Evolutionary conservation across 2,888 invertebrate genomes (phyloP), one percentile per base, ranked within the genome.

Genomic region (Cataglyphis altisquamis): DNA sequence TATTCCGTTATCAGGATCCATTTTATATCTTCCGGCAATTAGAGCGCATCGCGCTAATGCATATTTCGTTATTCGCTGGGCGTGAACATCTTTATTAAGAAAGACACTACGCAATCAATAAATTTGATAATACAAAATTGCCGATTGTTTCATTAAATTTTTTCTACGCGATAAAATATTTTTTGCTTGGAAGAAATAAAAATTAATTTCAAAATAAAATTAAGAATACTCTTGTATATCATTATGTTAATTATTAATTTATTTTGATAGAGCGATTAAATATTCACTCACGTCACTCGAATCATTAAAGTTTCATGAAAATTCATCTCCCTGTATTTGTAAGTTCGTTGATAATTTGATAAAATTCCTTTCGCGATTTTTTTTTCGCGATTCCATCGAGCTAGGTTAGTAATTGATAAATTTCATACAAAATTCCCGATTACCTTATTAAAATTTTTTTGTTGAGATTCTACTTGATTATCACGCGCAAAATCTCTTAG

Each of bases 21-120:
- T 86, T 88, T 81, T 70, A 73, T 81, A 72, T 84, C 82, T 81
- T 82, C 81, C 73, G 77, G 84, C 87, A 88, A 86, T 89, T 86
- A 83, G 29, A 36, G 12, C 36, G 10, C 29, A 32, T 41, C 45
- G 12, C 57, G 21, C 41, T 48, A 36, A 74, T 77, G 48, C 36
- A 52, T 55, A 74, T 64, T 70, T 57, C 36, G 62, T 1, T 60
- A 21, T 39, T 66, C 10, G 63, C 39, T 41, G 10, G 18, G 10
- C 12, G 25, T 25, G 21, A 55, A 55, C n/a, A 29, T 67, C 39
- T 57, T 77, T n/a, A 52, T 52, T 52, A 67, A 77, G 9, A 4
- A 21, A 55, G 1, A 66, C 25, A 15, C 12, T 52, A 8, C n/a
- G n/a, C 15, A 5, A 67, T 55, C 45, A 29, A 18, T 67, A 55